phyloP scores from a whole-genome alignment of 2,797 vertebrate species.

The Tapera naevia region DNA sequence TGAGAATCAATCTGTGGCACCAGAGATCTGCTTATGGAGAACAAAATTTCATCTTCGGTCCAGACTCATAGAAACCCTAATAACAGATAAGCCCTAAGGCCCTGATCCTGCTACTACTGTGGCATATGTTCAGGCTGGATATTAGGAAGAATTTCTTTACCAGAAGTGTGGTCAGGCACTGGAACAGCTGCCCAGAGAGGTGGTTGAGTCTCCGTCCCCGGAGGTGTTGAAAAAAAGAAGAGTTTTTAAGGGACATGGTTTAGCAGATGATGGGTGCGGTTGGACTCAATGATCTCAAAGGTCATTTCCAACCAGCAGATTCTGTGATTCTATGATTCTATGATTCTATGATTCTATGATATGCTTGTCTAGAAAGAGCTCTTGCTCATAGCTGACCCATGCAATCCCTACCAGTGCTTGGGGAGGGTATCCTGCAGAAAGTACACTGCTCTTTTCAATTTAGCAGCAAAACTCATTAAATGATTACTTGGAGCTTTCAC shows the following conservation, averaged over 20 bases:
- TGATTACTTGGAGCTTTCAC: neutral
- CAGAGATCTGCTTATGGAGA: neutral
- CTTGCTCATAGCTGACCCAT: neutral
- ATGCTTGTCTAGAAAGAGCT: neutral
- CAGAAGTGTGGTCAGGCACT: too few species aligned
- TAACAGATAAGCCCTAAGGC: neutral
- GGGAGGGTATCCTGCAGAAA: neutral
- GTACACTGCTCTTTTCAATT: neutral
- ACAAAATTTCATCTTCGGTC: neutral
- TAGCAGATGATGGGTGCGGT: too few species aligned
- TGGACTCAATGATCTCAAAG: too few species aligned
- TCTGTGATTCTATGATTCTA: too few species aligned
- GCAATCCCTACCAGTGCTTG: fast-evolving
- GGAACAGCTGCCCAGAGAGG: too few species aligned
- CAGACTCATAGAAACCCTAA: neutral
- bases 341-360: too few species aligned
- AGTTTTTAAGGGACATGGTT: too few species aligned
- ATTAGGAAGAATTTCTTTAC: too few species aligned
- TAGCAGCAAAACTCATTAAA: neutral
- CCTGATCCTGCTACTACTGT: neutral
- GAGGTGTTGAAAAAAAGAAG: too few species aligned
- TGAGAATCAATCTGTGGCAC: neutral
- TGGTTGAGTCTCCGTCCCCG: too few species aligned
- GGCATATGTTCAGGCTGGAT: too few species aligned
- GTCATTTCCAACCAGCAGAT: too few species aligned